phyloP scores from a whole-genome alignment of 1,140 invertebrate species.

The Lepidurus couesii region DNA sequence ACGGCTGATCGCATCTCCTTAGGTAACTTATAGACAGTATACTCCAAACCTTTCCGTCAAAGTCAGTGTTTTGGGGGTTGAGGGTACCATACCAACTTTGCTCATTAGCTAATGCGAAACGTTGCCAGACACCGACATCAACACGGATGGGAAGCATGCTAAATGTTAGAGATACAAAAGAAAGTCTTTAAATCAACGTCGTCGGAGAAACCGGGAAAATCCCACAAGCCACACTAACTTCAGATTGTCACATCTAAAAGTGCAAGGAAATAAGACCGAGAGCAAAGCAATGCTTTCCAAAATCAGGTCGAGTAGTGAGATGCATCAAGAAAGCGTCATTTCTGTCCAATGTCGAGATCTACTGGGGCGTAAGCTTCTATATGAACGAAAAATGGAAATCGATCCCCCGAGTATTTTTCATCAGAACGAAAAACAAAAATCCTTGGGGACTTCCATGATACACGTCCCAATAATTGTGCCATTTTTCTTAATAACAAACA shows the following conservation, averaged over 20 bases:
- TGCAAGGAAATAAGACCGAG: background rate
- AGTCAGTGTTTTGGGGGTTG: background rate
- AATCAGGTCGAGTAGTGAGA: background rate
- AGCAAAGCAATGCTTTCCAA: background rate
- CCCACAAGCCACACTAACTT: background rate
- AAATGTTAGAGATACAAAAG: background rate
- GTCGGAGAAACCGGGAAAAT: background rate
- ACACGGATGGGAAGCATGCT: background rate
- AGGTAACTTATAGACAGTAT: conserved; percentile 52
- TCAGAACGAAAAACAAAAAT: background rate
- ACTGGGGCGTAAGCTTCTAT: background rate
- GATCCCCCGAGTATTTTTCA: background rate
- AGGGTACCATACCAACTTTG: background rate
- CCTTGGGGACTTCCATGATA: background rate
- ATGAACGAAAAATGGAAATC: background rate
- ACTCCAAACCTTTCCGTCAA: background rate
- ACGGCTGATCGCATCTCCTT: conserved; percentile 79
- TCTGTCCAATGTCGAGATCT: background rate
- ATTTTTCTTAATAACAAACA: background rate
- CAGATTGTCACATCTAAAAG: background rate
- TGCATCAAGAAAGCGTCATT: background rate
- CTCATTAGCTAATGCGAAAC: conserved; percentile 1
- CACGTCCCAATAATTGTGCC: background rate
- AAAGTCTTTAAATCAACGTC: background rate
- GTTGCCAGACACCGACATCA: background rate